A percentile compares a stretch with the other conserved stretches of the same genome.
Evolutionary conservation across 2,113 vertebrate species (phyloP).

Genomic region (Lycaon pictus): DNA sequence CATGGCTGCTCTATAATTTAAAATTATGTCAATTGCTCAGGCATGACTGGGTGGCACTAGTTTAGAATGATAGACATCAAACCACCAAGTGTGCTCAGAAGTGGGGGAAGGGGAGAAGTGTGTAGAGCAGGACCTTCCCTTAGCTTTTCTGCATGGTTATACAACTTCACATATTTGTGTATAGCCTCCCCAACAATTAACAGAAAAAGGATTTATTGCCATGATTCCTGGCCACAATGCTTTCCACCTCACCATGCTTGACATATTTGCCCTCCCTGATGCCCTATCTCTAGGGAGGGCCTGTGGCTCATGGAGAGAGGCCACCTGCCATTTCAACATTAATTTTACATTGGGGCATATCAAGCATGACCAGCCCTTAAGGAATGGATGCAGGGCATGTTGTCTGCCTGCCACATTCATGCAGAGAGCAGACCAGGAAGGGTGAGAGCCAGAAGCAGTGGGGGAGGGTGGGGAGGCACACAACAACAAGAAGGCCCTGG

Average conservation of each 20-base stretch:
- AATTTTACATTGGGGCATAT: not conserved
- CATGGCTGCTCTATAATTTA: not conserved
- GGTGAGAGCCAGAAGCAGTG: not conserved
- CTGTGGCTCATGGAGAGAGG: not conserved
- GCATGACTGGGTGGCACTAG: not conserved
- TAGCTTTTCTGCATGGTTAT: not conserved
- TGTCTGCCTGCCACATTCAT: not conserved
- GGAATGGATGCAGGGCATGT: not conserved
- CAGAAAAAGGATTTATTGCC: too few species aligned
- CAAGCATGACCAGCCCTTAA: not conserved
- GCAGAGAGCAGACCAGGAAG: not conserved
- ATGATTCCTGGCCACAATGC: not conserved
- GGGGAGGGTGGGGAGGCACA: fast-evolving
- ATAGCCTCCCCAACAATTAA: not conserved
- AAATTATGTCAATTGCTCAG: not conserved
- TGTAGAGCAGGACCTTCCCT: not conserved
- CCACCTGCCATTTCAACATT: not conserved
- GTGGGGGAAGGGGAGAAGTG: not conserved
- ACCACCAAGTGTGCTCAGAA: not conserved
- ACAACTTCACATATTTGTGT: not conserved
- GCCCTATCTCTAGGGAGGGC: not conserved
- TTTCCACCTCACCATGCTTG: not conserved
- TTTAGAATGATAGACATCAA: not conserved
- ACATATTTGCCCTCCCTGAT: not conserved
- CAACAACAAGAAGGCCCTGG: too few species aligned